phyloP scores from a whole-genome alignment of 2,797 vertebrate genomes.

The Ficedula albicollis region DNA sequence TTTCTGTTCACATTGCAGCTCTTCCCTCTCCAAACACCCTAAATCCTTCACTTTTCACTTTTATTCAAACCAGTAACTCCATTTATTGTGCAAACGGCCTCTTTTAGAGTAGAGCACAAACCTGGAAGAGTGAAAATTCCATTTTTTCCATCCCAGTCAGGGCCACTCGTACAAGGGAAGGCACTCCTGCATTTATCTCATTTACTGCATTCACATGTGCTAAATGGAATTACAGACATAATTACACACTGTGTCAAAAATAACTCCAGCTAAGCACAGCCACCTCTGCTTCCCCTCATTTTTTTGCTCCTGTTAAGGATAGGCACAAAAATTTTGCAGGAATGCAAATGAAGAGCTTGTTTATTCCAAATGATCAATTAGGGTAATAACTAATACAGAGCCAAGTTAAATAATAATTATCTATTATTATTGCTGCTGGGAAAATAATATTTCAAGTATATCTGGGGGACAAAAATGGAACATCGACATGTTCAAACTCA shows the following conservation, averaged over 20 bases:
- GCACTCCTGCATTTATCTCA: background rate
- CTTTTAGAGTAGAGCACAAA: background rate
- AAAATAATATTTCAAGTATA: background rate
- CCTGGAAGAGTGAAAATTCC: background rate
- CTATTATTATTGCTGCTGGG: background rate
- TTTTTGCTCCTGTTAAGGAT: background rate
- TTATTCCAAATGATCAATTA: background rate
- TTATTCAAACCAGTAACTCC: background rate
- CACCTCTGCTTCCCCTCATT: background rate
- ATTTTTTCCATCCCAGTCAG: background rate
- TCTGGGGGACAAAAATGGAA: background rate
- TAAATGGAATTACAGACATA: background rate
- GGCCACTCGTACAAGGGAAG: background rate
- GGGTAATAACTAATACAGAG: background rate
- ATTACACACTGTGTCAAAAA: background rate
- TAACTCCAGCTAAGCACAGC: background rate
- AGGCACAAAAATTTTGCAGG: background rate
- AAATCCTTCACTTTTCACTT: background rate
- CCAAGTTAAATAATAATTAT: background rate
- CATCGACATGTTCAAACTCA: background rate
- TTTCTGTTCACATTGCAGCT: background rate
- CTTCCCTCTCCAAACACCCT: background rate
- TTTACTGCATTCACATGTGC: background rate
- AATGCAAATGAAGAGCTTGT: background rate
- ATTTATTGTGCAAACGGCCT: background rate